Base-by-base conservation (phyloP, 2,888 invertebrate species). In the Sinotaia quadrata region DNA sequence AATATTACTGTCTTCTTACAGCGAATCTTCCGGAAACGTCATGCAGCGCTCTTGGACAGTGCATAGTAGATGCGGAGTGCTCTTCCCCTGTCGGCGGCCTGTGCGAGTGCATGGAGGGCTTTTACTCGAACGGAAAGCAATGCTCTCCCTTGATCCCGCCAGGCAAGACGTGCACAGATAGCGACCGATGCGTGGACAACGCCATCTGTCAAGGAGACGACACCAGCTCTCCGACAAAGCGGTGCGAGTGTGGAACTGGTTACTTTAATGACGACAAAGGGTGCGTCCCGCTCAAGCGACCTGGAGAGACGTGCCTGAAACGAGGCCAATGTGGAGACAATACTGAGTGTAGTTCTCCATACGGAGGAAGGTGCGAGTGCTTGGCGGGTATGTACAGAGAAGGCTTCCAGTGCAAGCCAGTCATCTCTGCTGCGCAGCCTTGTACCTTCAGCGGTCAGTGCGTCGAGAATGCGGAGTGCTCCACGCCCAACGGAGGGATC, bases 31-130 rank as follows among this genome's bases (percentile, higher is more conserved):
- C 72, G 0, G 68, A 34, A 2, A 27, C 60, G 41, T 49, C 31
- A 2, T 61, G 61, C 51, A 34, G 41, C 51, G 27, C 18, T 27
- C 33, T 65, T 5, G 65, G 60, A 2, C 47, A 71, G 41, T 71
- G 71, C 34, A 65, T 71, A 24, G 57, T 59, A 10, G 44, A 71
- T 31, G 68, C 71, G 4, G 57, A 71, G 27, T 71, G 71, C 41
- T 68, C 68, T n/a, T 68, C 71, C 44, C 68, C 63, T 7, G 36
- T 52, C 21, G 71, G 71, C 44, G 71, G 71, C 7, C 54, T 71
- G 29, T 71, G 71, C 29, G 59, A 59, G 24, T 71, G 71, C 37
- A 60, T 52, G 31, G n/a, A 15, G 0, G 71, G 71, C 2, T 71
- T 56, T 31, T 71, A 60, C 52, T 29, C 44, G 24, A 31, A 60